Base-by-base conservation (phyloP, 2,113 vertebrate genomes). In the Lasiurus borealis region DNA sequence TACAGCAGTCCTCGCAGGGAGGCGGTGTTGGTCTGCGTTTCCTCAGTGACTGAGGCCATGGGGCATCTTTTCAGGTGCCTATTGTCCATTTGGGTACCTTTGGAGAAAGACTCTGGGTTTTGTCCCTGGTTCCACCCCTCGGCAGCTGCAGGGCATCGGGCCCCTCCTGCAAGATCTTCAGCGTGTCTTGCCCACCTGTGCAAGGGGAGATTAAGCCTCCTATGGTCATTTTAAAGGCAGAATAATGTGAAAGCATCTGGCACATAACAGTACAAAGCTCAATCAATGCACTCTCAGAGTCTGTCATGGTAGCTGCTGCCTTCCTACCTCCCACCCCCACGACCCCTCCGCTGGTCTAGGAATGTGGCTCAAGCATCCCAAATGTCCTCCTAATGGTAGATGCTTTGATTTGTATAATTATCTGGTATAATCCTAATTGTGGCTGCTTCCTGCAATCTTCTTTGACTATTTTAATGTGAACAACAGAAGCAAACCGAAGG, bases 241-340 rank as follows among this genome's bases (percentile, higher is more conserved):
- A 87, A 46, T 89, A 82, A 77, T 57, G 88, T 36, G 29, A 57
- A 77, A 84, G 85, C 57, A n/a, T 48, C 62, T 59, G 75, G 66
- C 59, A 34, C 72, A 54, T 27, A 73, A 68, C 72, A 85, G 75
- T 80, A 34, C 40, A 72, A 68, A 48, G 40, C 52, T 90, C 87
- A 85, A 14, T 64, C 59, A 77, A 15, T 27, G 19, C 15, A 36
- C 54, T 92, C 86, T 77, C 75, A 31, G 69, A 54, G 75, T 92
- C 91, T 27, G 6, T 85, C 82, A 16, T 64, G 19, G n/a, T 48
- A 34, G 68, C 69, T 57, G 34, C 71, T 69, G 31, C 13, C n/a
- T 59, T n/a, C 46, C 75, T 21, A 21, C 29, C 57, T 27, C 88
- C 23, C 1, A 27, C 27, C 40, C 11, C 36, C 27, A 81, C 9